These are phyloP conservation scores for Cinclus cinclus DNA, from an alignment of 2,113 vertebrate species.

Conservation along the genomic window DNA sequence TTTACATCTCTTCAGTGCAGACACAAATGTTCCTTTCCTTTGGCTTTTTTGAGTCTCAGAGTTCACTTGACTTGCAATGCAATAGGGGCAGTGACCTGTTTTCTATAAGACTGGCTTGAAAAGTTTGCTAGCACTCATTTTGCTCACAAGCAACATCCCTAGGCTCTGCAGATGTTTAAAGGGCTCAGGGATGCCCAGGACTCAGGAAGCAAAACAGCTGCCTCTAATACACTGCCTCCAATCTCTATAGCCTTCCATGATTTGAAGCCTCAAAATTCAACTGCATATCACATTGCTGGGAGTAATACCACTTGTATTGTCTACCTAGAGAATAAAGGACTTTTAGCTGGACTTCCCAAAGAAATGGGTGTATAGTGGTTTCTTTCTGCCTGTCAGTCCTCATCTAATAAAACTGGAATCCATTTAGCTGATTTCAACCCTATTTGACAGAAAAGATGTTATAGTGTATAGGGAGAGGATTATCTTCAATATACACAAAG, in stretches of 20 bases:
- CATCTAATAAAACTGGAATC: slow-evolving; percentile 14
- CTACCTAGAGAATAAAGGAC: background rate
- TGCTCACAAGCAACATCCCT: background rate
- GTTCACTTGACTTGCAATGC: background rate
- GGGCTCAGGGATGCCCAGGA: background rate
- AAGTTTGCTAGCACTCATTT: background rate
- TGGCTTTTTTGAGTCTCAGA: background rate
- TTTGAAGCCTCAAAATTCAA: background rate
- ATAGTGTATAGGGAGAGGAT: background rate
- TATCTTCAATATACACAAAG: background rate
- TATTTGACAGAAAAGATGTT: slow-evolving; percentile 12
- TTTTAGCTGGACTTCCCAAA: slow-evolving; percentile 27
- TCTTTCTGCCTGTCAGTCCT: slow-evolving; percentile 35
- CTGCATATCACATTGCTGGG: background rate
- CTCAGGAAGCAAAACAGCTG: background rate
- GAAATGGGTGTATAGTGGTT: background rate
- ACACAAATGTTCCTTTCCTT: background rate
- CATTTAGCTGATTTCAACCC: slow-evolving; percentile 21
- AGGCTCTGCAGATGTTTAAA: background rate
- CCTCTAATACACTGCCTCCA: background rate
- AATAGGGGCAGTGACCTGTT: background rate
- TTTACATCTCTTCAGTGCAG: background rate
- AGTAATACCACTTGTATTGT: background rate
- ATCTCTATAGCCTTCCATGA: background rate
- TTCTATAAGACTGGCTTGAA: background rate